Conservation (phyloP, 1,140 invertebrate genomes). For the Brachionus rotundiformis region DNA sequence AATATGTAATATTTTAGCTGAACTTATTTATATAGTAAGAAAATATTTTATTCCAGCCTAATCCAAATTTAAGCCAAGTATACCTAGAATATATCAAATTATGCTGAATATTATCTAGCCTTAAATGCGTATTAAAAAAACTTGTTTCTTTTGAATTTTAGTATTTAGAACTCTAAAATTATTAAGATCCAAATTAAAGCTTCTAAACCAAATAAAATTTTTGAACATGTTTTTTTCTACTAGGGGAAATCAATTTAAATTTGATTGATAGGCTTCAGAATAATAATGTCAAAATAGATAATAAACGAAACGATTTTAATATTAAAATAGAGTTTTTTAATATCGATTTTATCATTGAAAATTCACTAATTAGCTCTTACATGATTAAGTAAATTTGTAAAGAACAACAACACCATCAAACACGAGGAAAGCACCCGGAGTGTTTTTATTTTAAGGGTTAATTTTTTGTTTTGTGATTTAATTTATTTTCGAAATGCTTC, state of each 20-base stretch:
- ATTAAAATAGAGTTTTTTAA: not conserved
- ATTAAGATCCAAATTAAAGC: not conserved
- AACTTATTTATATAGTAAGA: not conserved
- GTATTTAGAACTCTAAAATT: not conserved
- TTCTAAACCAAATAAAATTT: not conserved
- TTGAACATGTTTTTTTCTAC: not conserved
- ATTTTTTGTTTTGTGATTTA: slow-evolving; percentile 5
- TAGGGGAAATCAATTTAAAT: slow-evolving; percentile 4
- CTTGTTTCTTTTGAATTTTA: not conserved
- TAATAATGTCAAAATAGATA: slow-evolving; percentile 16
- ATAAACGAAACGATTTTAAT: not conserved
- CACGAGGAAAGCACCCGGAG: not conserved
- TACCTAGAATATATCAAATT: not conserved
- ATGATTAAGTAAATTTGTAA: slow-evolving; percentile 7
- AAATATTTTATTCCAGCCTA: not conserved
- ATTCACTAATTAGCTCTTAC: slow-evolving; percentile 2
- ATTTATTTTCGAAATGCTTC: slow-evolving; percentile 10
- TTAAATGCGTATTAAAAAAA: not conserved
- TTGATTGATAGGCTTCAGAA: not conserved
- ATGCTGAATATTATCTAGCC: not conserved
- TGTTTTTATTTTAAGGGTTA: not conserved
- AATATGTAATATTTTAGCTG: not conserved
- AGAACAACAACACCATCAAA: not conserved
- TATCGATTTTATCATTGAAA: slow-evolving; percentile 21
- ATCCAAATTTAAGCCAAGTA: not conserved